Evolutionary conservation across 2,888 invertebrate species (phyloP), one percentile per base, ranked within the genome.

Genomic region (Onthophagus sagittarius): DNA sequence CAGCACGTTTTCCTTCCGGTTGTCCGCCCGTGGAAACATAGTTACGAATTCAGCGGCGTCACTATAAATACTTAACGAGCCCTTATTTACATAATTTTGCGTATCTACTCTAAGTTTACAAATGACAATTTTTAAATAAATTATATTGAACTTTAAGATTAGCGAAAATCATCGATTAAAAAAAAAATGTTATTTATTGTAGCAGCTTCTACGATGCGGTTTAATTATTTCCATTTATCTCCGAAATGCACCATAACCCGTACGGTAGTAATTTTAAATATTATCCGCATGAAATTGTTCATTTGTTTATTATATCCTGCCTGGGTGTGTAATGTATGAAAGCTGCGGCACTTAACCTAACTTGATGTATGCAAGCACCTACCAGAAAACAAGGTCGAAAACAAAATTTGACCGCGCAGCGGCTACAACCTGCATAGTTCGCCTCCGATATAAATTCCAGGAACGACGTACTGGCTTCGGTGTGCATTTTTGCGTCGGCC

Each of bases 401-500:
- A 53, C 39, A 53, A 53, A 53, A 53, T 53, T 53, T 53, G 39
- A 53, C 39, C 39, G 39, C 39, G 39, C 39, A 11, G 4, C 39
- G 5, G 39, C 39, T 53, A 11, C 39, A 53, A 53, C 65, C 6
- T 64, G 14, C 64, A 64, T 64, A 64, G 64, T 64, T 64, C 64
- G 64, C 23, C 9, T 64, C n/a, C 67, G 67, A 67, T 32, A 67
- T 67, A 67, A 67, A 67, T 67, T 67, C 67, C 67, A 23, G 67
- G 23, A 67, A 67, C 67, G 67, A 67, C 67, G 67, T 67, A 23
- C 67, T 9, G 67, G 31, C n/a, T 67, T 23, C 67, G 67, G 67
- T 23, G 67, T n/a, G 67, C 67, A 67, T 67, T 67, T 67, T 67
- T 67, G 67, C 67, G 67, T 67, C 39, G 39, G 39, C 39, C 39